Conservation (phyloP, 2,888 invertebrate genomes). For the Hymenopus coronatus region DNA sequence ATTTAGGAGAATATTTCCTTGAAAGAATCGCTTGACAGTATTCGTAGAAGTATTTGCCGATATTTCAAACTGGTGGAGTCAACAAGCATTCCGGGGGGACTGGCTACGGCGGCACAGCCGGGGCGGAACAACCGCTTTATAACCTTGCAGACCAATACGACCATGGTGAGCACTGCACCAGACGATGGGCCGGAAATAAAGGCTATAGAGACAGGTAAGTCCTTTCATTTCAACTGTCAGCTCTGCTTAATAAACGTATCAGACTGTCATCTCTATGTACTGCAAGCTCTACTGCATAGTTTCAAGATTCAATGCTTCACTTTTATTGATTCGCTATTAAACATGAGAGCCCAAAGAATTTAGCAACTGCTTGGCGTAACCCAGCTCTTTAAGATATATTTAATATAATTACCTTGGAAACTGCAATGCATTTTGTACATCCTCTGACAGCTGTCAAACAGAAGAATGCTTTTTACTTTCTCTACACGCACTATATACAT, state of each 20-base stretch:
- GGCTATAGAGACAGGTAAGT: constrained; percentile 54
- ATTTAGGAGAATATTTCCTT: background rate
- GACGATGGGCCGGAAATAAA: constrained; percentile 60
- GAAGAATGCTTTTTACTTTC: no score
- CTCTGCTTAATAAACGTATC: background rate
- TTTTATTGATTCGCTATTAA: background rate
- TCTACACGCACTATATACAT: no score
- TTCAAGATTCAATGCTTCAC: background rate
- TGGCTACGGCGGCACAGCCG: background rate
- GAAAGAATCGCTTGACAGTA: background rate
- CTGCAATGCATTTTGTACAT: no score
- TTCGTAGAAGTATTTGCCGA: background rate
- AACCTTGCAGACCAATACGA: background rate
- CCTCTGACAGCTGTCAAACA: no score
- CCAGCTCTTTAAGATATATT: no score
- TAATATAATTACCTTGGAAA: no score
- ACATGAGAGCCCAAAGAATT: no score
- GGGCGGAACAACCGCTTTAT: background rate
- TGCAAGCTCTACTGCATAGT: no score
- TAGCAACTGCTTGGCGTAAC: no score
- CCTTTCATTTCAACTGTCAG: background rate
- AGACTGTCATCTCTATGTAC: no score
- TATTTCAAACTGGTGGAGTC: background rate
- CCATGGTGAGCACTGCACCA: constrained; percentile 29
- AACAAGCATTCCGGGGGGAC: background rate